A percentile compares a stretch with the other conserved stretches of the same genome.
Evolutionary conservation across 2,113 vertebrate genomes (phyloP).

Genomic region (Pseudois nayaur): DNA sequence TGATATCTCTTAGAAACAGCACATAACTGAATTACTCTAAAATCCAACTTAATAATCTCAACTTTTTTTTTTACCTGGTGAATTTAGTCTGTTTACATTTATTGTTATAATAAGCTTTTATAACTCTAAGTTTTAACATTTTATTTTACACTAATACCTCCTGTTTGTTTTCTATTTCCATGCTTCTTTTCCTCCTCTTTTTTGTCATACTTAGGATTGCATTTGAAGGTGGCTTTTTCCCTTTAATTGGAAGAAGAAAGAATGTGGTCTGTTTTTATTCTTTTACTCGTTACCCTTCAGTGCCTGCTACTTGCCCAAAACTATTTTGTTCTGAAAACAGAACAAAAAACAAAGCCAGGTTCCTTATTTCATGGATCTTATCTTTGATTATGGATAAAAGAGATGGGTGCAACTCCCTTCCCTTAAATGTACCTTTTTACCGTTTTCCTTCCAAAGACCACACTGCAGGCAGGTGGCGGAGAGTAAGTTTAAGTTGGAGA

Average conservation of each 20-base stretch:
- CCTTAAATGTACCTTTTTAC: neutral
- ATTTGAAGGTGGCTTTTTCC: neutral
- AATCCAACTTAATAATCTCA: neutral
- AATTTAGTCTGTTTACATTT: neutral
- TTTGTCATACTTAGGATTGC: neutral
- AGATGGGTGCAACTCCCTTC: neutral
- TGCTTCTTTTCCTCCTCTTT: neutral
- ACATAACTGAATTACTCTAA: neutral
- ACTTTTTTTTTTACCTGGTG: neutral
- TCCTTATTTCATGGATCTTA: neutral
- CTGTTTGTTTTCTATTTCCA: neutral
- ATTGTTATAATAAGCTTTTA: neutral
- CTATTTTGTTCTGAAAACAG: neutral
- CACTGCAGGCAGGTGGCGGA: fast-evolving
- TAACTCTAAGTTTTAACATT: neutral
- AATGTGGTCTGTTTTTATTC: neutral
- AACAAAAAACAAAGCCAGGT: neutral
- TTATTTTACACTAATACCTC: neutral
- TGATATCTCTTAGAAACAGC: neutral
- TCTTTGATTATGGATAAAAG: neutral
- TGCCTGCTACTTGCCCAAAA: neutral
- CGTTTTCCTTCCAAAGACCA: neutral
- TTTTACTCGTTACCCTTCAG: neutral
- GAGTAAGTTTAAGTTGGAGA: neutral
- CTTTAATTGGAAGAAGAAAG: neutral